Base-by-base conservation (phyloP, 1,140 invertebrate species). In the Phthorimaea operculella region DNA sequence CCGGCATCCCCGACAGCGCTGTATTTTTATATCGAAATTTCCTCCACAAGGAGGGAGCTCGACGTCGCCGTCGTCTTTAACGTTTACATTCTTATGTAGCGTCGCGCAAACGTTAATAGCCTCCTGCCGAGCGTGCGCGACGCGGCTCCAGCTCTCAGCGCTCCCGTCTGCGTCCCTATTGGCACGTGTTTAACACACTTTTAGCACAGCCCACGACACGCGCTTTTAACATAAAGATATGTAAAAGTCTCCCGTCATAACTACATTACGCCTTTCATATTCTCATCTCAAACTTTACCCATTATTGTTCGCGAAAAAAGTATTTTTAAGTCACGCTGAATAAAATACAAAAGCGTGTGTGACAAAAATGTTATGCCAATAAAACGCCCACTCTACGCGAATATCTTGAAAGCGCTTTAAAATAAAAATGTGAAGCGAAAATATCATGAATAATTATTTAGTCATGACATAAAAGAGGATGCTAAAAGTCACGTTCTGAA, bases 61-160 rank as follows among this genome's bases (percentile, higher is more conserved):
- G 17, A 56, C 58, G 56, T 59, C 60, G 69, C 61, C 57, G 68
- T 80, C 77, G 82, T 78, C 74, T 76, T 78, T 77, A 80, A 74
- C 71, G 73, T 80, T 81, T 78, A 79, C 74, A 74, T 76, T 79
- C 75, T 76, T 76, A 81, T 81, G 80, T 83, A 80, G 74, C 77
- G 78, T 79, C 76, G 74, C 69, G 70, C 68, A 70, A 76, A 78
- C 78, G 77, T 69, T 82, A 83, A 84, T 83, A 80, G 81, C 73
- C 69, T 75, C 66, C 69, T 67, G 64, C 69, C 66, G 66, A 68
- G 70, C 69, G 66, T 66, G 71, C 69, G 62, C 62, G 18, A 70
- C 69, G 62, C 62, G 18, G 18, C 18, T n/a, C 28, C 9, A 28
- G 48, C 56, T 33, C n/a, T n/a, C n/a, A n/a, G n/a, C 33, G 49